Conservation (phyloP, 2,797 vertebrate genomes). For the Hippocampus kuda region DNA sequence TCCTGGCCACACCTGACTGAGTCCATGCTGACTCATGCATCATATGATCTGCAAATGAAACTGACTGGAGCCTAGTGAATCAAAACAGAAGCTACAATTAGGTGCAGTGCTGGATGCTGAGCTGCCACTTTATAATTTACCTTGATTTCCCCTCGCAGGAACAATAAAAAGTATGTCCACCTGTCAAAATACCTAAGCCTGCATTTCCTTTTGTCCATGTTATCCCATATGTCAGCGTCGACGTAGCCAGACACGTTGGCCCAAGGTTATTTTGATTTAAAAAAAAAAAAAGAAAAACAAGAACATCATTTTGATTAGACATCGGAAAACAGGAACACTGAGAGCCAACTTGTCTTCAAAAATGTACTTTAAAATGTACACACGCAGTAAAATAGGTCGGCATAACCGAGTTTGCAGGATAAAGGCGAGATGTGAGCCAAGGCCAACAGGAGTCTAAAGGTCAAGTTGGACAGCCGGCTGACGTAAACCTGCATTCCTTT, state of each 20-base stretch:
- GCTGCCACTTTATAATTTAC: background rate
- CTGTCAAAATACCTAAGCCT: background rate
- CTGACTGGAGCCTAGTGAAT: background rate
- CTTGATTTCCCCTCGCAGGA: background rate
- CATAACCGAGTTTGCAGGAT: too few relatives aligned
- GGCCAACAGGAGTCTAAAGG: too few relatives aligned
- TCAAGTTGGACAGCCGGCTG: too few relatives aligned
- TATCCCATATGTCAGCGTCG: too few relatives aligned
- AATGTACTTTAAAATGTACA: too few relatives aligned
- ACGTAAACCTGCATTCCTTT: too few relatives aligned
- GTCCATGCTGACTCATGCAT: background rate
- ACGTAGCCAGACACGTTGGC: background rate
- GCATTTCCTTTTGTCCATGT: background rate
- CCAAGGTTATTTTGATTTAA: background rate
- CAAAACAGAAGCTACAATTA: background rate
- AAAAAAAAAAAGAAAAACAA: too few relatives aligned
- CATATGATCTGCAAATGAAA: background rate
- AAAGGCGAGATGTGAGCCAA: too few relatives aligned
- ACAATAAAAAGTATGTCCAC: background rate
- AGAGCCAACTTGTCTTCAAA: too few relatives aligned
- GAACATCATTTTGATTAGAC: too few relatives aligned
- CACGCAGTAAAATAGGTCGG: too few relatives aligned
- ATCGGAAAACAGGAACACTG: too few relatives aligned
- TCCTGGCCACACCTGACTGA: background rate
- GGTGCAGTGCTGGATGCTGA: background rate